phyloP scores from a whole-genome alignment of 2,888 invertebrate species.

The Girardia tigrina region DNA sequence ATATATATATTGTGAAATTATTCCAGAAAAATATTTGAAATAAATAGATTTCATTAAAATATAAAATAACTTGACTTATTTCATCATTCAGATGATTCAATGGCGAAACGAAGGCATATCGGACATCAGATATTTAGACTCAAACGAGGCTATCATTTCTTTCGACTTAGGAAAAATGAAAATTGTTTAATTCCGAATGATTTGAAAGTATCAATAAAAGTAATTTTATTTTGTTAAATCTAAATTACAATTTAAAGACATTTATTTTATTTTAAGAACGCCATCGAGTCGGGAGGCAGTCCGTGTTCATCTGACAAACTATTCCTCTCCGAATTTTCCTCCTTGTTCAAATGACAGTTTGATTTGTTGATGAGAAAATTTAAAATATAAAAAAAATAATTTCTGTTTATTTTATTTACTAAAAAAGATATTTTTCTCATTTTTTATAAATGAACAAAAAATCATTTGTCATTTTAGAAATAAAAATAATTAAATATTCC shows the following conservation, averaged over 20 bases:
- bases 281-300: not conserved
- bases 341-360: not conserved
- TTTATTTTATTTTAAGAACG: not conserved
- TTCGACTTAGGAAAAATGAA: not conserved
- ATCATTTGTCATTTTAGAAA: not conserved
- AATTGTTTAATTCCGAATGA: not conserved
- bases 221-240: not conserved
- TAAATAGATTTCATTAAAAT: too few relatives aligned
- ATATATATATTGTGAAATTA: too few relatives aligned
- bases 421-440: too few relatives aligned
- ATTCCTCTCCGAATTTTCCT: not conserved
- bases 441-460: too few relatives aligned
- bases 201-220: not conserved
- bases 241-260: not conserved
- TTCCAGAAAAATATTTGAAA: too few relatives aligned
- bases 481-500: not conserved
- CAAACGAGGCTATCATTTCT: constrained; percentile 4
- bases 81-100: not conserved
- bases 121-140: constrained; percentile 15
- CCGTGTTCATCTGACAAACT: not conserved
- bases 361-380: not conserved
- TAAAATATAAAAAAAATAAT: too few relatives aligned
- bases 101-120: not conserved
- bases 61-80: too few relatives aligned
- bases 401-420: too few relatives aligned